phyloP scores from a whole-genome alignment of 2,113 vertebrate species.

The Nicator chloris region DNA sequence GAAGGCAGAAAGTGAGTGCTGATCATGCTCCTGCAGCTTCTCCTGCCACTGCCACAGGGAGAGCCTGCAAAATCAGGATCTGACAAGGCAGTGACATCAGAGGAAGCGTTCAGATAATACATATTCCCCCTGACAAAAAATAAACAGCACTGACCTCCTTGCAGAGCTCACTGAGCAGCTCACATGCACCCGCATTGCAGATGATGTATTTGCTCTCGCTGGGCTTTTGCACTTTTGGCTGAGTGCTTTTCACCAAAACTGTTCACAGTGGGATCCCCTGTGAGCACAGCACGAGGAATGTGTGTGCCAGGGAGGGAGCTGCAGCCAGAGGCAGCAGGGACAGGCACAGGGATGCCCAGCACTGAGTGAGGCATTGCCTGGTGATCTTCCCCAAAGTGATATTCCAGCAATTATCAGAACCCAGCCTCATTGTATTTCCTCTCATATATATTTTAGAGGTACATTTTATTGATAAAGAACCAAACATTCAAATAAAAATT shows the following conservation, averaged over 20 bases:
- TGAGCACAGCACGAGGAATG: rapidly evolving
- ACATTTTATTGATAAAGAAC: not conserved
- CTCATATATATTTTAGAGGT: not conserved
- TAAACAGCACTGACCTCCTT: not conserved
- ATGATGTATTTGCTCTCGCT: not conserved
- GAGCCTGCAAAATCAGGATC: not conserved
- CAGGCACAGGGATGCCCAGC: rapidly evolving
- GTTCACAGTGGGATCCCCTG: rapidly evolving
- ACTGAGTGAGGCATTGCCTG: not conserved
- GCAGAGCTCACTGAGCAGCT: not conserved
- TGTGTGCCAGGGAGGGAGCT: not conserved
- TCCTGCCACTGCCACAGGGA: not conserved
- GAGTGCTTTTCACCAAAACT: not conserved
- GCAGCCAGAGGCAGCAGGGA: not conserved
- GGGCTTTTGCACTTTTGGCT: not conserved
- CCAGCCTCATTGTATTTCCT: not conserved
- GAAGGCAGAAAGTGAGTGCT: not conserved
- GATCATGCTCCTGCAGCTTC: not conserved
- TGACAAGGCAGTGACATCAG: not conserved
- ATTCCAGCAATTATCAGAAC: not conserved
- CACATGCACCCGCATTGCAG: not conserved
- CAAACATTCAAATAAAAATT: not conserved
- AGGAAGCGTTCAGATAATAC: not conserved
- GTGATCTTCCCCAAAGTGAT: not conserved
- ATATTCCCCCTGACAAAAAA: not conserved